Conservation (phyloP, 2,113 vertebrate species). For the Sphyrna mokarran region DNA sequence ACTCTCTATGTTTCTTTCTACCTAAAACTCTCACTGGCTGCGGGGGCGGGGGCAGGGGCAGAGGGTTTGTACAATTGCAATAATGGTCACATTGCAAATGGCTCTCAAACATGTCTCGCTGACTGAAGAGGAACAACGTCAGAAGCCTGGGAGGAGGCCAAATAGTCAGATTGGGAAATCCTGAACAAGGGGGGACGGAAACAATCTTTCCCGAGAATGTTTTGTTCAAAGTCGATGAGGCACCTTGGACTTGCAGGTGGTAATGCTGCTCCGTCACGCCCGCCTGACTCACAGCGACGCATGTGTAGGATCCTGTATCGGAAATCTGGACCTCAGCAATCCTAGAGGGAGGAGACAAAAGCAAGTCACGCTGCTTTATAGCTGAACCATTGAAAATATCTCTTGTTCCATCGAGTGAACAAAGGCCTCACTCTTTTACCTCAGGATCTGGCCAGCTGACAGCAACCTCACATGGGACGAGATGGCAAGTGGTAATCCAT, state of each 20-base stretch:
- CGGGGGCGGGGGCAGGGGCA: background rate
- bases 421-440: constrained; percentile 51
- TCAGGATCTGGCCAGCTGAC: constrained; percentile 62
- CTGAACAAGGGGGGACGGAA: background rate
- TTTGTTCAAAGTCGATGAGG: background rate
- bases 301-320: constrained; percentile 74
- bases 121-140: background rate
- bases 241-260: constrained; percentile 77
- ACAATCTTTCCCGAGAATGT: background rate
- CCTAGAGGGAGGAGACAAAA: constrained; percentile 50
- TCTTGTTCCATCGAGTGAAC: background rate
- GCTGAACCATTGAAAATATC: background rate
- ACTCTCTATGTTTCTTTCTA: too few species aligned
- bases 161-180: background rate
- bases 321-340: constrained; percentile 71
- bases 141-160: background rate
- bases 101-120: background rate
- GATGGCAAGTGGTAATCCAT: constrained; percentile 66
- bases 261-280: constrained; percentile 71
- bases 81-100: too few species aligned
- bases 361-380: constrained; percentile 36
- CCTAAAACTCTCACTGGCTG: background rate
- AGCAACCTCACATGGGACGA: constrained; percentile 64
- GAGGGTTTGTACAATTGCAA: too few species aligned
- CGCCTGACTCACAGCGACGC: constrained; percentile 68